Conservation (phyloP, 2,113 vertebrate species). For the Misgurnus anguillicaudatus region DNA sequence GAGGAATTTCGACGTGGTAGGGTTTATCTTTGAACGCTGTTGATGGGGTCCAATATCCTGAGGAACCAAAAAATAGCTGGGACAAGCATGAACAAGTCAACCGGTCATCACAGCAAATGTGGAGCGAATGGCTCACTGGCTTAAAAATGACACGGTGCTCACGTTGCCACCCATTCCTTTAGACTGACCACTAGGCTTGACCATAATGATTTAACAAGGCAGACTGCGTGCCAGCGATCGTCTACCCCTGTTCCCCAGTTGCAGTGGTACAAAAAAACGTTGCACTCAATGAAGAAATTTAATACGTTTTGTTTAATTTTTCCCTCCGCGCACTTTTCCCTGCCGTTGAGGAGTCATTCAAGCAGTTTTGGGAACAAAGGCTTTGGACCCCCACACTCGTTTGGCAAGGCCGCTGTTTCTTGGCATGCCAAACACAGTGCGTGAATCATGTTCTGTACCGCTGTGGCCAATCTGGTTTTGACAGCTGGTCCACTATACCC, state of each 20-base stretch:
- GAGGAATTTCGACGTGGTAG: slow-evolving; percentile 31
- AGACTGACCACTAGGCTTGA: slow-evolving; percentile 45
- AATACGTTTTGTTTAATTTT: slow-evolving; percentile 57
- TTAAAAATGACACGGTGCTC: slow-evolving; percentile 33
- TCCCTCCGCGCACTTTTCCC: slow-evolving; percentile 43
- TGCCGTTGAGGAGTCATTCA: slow-evolving; percentile 52
- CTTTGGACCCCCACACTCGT: slow-evolving; percentile 38
- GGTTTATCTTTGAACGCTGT: slow-evolving; percentile 59
- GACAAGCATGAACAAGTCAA: slow-evolving; percentile 56
- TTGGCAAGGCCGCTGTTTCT: slow-evolving; percentile 35
- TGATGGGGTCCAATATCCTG: slow-evolving; percentile 47
- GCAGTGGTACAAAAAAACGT: slow-evolving; percentile 51
- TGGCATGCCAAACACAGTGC: slow-evolving; percentile 44
- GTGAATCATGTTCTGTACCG: slow-evolving; percentile 54
- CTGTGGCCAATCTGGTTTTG: slow-evolving; percentile 53
- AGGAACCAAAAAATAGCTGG: slow-evolving; percentile 63
- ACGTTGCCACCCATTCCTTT: slow-evolving; percentile 16
- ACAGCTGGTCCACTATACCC: slow-evolving; percentile 54
- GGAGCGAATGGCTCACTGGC: slow-evolving; percentile 51
- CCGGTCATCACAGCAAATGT: slow-evolving; percentile 37
- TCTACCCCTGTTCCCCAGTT: slow-evolving; percentile 39
- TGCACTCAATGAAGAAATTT: slow-evolving; percentile 54
- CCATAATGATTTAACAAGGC: slow-evolving; percentile 49
- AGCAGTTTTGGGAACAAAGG: slow-evolving; percentile 56
- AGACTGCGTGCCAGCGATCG: slow-evolving; percentile 44